These are phyloP conservation scores for Eurytoma adleriae DNA, from an alignment of 2,888 invertebrate species.

Conservation along the genomic window DNA sequence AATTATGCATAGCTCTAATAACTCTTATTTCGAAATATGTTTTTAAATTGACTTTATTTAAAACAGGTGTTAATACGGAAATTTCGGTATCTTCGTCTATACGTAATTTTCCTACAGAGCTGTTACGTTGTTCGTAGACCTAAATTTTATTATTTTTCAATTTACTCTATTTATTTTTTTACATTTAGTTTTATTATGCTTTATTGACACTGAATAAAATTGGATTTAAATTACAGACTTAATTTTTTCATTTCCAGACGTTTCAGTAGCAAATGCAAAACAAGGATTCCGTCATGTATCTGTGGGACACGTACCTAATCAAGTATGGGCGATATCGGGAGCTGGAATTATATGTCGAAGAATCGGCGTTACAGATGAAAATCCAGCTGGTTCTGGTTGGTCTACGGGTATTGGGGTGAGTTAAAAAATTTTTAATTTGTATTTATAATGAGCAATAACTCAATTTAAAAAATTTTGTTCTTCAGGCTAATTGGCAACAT, in stretches of 20 bases:
- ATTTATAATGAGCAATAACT: neutral
- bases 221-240: too few species aligned
- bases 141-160: constrained; percentile 38
- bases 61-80: constrained; percentile 47
- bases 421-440: neutral
- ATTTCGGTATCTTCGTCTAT: constrained; percentile 48
- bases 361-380: constrained; percentile 84
- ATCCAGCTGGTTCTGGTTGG: constrained; percentile 89
- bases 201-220: neutral
- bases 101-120: constrained; percentile 51
- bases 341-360: constrained; percentile 85
- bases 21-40: constrained; percentile 35
- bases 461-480: constrained; percentile 5
- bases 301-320: constrained; percentile 79
- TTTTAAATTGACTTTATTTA: constrained; percentile 51
- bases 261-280: constrained; percentile 71
- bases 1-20: neutral
- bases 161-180: constrained; percentile 11
- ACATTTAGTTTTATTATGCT: constrained; percentile 21
- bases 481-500: constrained; percentile 73
- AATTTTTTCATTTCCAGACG: constrained; percentile 63
- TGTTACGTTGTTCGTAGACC: constrained; percentile 55
- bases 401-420: constrained; percentile 81
- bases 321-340: constrained; percentile 87
- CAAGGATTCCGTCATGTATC: constrained; percentile 85